These are phyloP conservation scores for Aelia acuminata DNA, from an alignment of 2,888 invertebrate species.

Conservation along the genomic window DNA sequence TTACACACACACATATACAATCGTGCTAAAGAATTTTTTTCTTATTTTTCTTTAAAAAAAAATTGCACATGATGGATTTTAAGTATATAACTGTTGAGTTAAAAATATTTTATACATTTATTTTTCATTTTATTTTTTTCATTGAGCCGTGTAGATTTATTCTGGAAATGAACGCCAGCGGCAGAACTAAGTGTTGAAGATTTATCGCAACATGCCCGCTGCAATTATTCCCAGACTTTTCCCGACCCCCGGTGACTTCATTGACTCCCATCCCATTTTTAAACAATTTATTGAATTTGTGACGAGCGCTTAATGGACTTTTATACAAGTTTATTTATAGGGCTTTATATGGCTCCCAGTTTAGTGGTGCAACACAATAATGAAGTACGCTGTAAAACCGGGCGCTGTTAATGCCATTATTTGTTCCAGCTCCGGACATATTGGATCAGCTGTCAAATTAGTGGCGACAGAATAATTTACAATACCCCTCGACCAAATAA, in stretches of 20 bases:
- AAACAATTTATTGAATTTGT: background rate
- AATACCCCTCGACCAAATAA: background rate
- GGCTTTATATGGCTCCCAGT: background rate
- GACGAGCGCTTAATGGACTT: background rate
- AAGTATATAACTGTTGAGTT: too few species aligned
- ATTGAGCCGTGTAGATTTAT: background rate
- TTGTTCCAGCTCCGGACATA: background rate
- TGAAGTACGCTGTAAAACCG: background rate
- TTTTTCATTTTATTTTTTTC: too few species aligned
- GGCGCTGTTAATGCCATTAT: background rate
- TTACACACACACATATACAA: too few species aligned
- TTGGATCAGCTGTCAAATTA: slow-evolving; percentile 4
- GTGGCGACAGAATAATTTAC: background rate
- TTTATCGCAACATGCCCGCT: background rate
- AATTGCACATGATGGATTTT: too few species aligned
- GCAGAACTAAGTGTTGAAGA: background rate
- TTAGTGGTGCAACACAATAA: background rate
- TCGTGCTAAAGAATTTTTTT: too few species aligned
- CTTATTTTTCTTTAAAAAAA: too few species aligned
- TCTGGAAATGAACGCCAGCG: background rate
- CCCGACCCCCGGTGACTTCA: background rate
- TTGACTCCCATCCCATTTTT: background rate
- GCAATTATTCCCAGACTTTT: slow-evolving; percentile 20
- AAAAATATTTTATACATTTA: too few species aligned
- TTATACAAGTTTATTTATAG: background rate